Evolutionary conservation across 2,797 vertebrate species (phyloP), one percentile per base, ranked within the genome.

Genomic region (Scarus forsteni): DNA sequence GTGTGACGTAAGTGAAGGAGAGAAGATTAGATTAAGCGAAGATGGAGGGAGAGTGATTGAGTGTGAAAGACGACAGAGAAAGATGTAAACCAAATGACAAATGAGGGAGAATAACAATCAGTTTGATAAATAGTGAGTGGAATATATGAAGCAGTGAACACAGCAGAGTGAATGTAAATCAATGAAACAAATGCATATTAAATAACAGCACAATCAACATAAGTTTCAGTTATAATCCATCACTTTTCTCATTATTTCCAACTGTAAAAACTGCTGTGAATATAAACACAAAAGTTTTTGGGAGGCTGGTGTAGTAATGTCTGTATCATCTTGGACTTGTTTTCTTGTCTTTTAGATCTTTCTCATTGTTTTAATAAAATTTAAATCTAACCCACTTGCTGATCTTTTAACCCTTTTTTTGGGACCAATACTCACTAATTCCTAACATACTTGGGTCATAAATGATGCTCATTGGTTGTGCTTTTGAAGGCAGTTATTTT

Each of bases 1-100:
- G 34, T 39, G 38, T 39, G 35, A 50, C 6, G 13, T 39, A 3
- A 39, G 38, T 39, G 34, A n/a, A 15, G 59, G 43, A 48, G 6
- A n/a, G 68, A 44, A 46, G 46, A 42, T 42, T 36, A 59, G 40
- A 73, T 51, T 61, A 61, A 66, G 44, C 49, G 57, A 44, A 61
- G 57, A 56, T 50, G n/a, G 12, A 27, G 43, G 49, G 39, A 2
- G 13, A 18, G 57, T 46, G 73, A 59, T 64, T 0, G 50, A 55
- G 49, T 44, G 57, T 5, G 5, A 39, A 60, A 14, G 51, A 57
- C 3, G 10, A 15, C 40, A 46, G 58, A 60, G 36, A 45, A 60
- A 43, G 60, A 68, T 15, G 12, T 14, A 48, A 52, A 40, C 5
- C 8, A 48, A 54, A 64, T 67, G 59, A 77, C 45, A 40, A 75